A percentile compares a stretch with the other conserved stretches of the same genome.
Conservation (phyloP, 2,888 invertebrate genomes). For the Cylloceria caligata region DNA sequence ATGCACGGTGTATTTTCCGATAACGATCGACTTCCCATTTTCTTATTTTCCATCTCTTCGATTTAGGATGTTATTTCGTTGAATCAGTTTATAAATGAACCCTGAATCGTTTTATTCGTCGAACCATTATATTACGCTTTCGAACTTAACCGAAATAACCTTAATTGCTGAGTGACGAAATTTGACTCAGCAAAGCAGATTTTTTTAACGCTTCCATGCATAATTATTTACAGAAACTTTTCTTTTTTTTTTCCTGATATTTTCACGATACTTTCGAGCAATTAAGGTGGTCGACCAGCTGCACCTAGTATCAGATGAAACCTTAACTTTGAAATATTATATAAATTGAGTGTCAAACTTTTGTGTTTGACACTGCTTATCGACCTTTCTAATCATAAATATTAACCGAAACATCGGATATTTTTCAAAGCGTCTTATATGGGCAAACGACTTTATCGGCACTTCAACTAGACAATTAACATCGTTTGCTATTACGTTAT, state of each 20-base stretch:
- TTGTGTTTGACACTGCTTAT: no score
- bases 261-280: neutral
- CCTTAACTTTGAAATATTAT: no score
- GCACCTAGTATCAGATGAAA: no score
- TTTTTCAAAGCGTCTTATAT: no score
- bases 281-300: no score
- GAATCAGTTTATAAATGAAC: neutral
- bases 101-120: slow-evolving; percentile 4
- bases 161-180: neutral
- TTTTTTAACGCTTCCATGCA: neutral
- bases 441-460: no score
- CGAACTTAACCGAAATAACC: neutral
- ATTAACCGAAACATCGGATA: no score
- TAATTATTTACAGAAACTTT: neutral
- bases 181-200: neutral
- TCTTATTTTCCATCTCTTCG: neutral
- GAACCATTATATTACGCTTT: neutral
- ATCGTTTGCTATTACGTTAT: no score
- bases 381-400: no score
- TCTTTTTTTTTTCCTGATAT: neutral
- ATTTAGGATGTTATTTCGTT: neutral
- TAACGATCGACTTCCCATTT: neutral
- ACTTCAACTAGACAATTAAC: no score
- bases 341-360: no score
- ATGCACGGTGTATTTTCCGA: slow-evolving; percentile 6